Base-by-base conservation (phyloP, 1,140 invertebrate species). In the Pachypsylla venusta region DNA sequence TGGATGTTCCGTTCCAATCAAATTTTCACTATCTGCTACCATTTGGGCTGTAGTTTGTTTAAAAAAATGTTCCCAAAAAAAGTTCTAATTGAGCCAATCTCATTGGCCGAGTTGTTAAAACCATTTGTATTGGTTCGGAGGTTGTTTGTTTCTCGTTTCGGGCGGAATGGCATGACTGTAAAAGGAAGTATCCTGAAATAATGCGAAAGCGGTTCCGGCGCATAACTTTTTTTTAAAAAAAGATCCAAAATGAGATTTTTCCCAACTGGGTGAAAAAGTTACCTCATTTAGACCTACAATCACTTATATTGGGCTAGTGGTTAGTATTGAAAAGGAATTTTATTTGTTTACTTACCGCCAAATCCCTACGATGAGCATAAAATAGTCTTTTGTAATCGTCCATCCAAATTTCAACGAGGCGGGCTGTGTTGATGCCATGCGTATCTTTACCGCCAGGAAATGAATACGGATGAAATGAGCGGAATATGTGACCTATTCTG, bases 401-500 rank as follows among this genome's bases (percentile, higher is more conserved):
- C 87, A 94, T 89, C 92, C 92, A 95, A 0, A 93, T 89, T 1
- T 85, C 73, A 2, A 89, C 90, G 0, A 90, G 87, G 48, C 92
- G 73, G 0, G 87, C 89, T 16, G 96, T 77, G 74, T 98, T 98
- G 0, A 84, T 79, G 64, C 90, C 89, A 0, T 98, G 76, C 56
- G 93, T 88, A 62, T 90, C 82, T 25, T 92, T 85, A 1, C 87
- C 87, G 1, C 86, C 85, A 0, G 87, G 87, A 69, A 93, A 94
- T 1, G 85, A 85, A 66, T 95, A 93, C 0, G 91, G 91, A 10
- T 89, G 92, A 42, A 88, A 89, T 73, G 86, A 91, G 67, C 94
- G 79, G 70, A 98, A 99, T n/a, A 99, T 81, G 71, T 99, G 96
- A 0, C 93, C 96, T 0, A 99, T 94, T 68, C 94, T 86, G 3